Evolutionary conservation across 2,888 invertebrate genomes (phyloP), one percentile per base, ranked within the genome.

Genomic region (Pseudolycoriella hygida): DNA sequence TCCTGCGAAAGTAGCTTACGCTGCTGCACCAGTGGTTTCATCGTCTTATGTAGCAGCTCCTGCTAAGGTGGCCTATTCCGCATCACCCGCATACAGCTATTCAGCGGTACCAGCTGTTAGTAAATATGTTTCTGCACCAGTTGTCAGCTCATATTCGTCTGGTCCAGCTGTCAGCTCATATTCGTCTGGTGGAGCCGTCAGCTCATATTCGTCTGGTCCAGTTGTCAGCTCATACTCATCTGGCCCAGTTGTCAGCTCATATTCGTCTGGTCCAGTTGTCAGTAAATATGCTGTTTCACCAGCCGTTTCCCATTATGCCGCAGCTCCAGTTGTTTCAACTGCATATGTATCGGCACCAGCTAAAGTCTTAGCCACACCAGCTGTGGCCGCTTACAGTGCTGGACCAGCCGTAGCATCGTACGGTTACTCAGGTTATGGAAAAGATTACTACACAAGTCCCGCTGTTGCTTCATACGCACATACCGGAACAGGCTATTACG

Each of bases 1-100:
- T 3, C 56, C 59, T 6, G 54, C 55, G 3, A 56, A 61, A 18
- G 65, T 69, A 2, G 70, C 67, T 39, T 62, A 57, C 48, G 14
- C 12, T 17, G 15, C 39, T 17, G 3, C 39, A 14, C 14, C 39
- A 8, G 5, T 6, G 6, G 17, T 17, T 17, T 55, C 55, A 17
- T 57, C 59, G 1, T 69, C 70, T 1, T 66, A 63, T 50, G 44
- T 12, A 19, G 39, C 25, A 31, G 15, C 42, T 38, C 44, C 44
- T 11, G 49, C 52, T 14, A 38, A 40, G 14, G 47, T 48, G 34
- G 46, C 49, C 20, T 52, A 51, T 30, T 18, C 40, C 12, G 39
- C 44, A 15, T 19, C 44, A 20, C 19, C 44, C 20, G 20, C 25
- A 11, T 18, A 14, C 3, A 17, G 34, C 32, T 45, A 47, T 25